A percentile compares a stretch with the other conserved stretches of the same genome.
These are phyloP conservation scores for Apocrypta bakeri DNA, from an alignment of 1,140 invertebrate species.

Conservation along the genomic window DNA sequence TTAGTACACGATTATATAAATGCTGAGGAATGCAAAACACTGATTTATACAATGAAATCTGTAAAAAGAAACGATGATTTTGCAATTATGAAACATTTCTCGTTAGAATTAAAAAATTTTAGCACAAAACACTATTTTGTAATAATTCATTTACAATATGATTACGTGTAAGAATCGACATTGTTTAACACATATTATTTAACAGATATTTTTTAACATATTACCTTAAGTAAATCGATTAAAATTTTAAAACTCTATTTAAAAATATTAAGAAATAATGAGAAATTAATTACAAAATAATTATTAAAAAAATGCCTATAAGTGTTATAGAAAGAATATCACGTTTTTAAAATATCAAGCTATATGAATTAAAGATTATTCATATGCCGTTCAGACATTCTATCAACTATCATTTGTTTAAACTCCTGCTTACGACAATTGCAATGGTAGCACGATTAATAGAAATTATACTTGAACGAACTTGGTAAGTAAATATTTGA, in stretches of 20 bases:
- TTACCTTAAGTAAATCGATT: too few species aligned
- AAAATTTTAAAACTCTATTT: too few species aligned
- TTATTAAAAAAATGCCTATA: not conserved
- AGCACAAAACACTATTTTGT: not conserved
- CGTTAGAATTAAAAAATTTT: not conserved
- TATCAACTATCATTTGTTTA: not conserved
- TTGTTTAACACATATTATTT: not conserved
- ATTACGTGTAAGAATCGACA: not conserved
- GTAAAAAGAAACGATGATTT: not conserved
- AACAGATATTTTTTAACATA: too few species aligned
- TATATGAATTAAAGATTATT: not conserved
- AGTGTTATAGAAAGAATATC: not conserved
- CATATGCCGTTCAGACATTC: not conserved
- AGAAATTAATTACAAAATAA: not conserved
- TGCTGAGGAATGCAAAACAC: not conserved
- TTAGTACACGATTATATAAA: slow-evolving; percentile 22
- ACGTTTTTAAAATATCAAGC: not conserved
- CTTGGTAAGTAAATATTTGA: too few species aligned
- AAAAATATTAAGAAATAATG: not conserved
- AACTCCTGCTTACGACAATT: too few species aligned
- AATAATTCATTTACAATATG: not conserved
- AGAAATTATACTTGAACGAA: too few species aligned
- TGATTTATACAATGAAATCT: slow-evolving; percentile 1
- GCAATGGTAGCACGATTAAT: too few species aligned
- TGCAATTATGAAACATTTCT: not conserved